Evolutionary conservation across 2,888 invertebrate species (phyloP).

Genomic region (Melanchra persicariae): DNA sequence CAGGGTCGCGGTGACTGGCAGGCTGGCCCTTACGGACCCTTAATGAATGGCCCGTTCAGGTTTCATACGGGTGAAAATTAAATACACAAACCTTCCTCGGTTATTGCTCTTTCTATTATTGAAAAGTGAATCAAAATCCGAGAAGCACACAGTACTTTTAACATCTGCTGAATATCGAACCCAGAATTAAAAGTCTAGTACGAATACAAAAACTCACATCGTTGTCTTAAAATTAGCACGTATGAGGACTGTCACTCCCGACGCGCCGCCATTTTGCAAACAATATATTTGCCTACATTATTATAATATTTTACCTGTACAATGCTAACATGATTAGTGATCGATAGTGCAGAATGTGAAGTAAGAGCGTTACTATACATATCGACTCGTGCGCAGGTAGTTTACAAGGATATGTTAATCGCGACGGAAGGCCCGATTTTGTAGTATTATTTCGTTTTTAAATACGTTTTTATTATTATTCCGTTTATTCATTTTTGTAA

Average conservation of each 20-base stretch:
- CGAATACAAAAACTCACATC: not conserved
- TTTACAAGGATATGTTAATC: conserved; percentile 67
- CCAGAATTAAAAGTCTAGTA: too few relatives aligned
- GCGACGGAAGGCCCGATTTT: conserved; percentile 59
- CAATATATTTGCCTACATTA: conserved; percentile 29
- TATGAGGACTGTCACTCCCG: not conserved
- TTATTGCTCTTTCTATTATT: too few relatives aligned
- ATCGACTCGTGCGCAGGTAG: conserved; percentile 47
- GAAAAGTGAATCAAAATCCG: too few relatives aligned
- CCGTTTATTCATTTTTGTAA: too few relatives aligned
- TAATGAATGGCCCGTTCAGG: too few relatives aligned
- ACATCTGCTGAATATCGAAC: too few relatives aligned
- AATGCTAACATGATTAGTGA: conserved; percentile 49
- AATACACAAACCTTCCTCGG: too few relatives aligned
- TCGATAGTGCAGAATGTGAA: conserved; percentile 30
- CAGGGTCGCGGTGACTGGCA: too few relatives aligned
- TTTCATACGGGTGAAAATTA: too few relatives aligned
- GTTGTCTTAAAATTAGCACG: not conserved
- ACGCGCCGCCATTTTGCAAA: conserved; percentile 33
- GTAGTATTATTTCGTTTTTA: not conserved
- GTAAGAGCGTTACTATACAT: conserved; percentile 21
- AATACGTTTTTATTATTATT: not conserved
- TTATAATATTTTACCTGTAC: conserved; percentile 32
- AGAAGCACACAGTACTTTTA: too few relatives aligned
- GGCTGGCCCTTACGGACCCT: too few relatives aligned